phyloP scores from a whole-genome alignment of 2,797 vertebrate genomes.

The Rhincodon typus region DNA sequence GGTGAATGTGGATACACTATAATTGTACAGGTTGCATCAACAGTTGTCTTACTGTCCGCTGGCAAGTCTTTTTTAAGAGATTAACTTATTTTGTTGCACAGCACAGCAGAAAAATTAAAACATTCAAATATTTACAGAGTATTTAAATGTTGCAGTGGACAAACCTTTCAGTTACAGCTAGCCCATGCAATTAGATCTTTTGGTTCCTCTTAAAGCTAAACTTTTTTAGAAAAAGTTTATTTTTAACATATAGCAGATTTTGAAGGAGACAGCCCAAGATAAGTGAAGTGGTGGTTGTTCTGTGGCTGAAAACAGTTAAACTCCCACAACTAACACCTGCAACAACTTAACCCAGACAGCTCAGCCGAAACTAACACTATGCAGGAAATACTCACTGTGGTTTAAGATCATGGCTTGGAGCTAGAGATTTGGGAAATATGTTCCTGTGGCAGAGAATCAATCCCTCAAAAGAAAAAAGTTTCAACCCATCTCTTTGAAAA shows the following conservation, averaged over 20 bases:
- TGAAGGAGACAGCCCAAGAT: neutral
- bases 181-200: neutral
- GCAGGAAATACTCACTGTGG: neutral
- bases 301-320: conserved; percentile 4
- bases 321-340: neutral
- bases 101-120: neutral
- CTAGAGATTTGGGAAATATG: neutral
- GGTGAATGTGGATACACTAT: neutral
- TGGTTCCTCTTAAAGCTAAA: neutral
- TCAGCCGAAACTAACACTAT: neutral
- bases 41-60: neutral
- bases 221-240: neutral
- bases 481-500: neutral
- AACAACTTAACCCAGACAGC: neutral
- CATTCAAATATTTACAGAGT: neutral
- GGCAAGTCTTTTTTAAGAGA: neutral
- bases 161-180: neutral
- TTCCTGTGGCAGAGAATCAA: neutral
- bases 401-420: neutral
- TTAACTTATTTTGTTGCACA: neutral
- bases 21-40: neutral
- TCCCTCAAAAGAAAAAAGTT: neutral
- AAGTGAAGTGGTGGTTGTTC: neutral
- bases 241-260: neutral
- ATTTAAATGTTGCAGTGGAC: neutral